Evolutionary conservation across 1,140 invertebrate genomes (phyloP).

Genomic region (Lepidotrigona ventralis): DNA sequence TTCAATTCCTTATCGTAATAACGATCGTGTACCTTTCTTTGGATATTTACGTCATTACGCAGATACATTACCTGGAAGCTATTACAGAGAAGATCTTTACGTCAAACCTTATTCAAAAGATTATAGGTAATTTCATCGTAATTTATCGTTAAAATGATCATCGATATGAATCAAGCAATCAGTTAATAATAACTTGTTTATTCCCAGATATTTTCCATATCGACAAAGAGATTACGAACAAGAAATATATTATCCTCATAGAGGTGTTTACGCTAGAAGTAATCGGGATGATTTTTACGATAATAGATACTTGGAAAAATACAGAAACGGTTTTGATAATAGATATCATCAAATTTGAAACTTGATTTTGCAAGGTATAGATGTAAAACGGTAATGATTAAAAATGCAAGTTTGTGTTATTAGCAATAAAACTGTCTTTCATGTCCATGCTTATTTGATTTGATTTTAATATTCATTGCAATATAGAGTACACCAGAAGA

Average conservation of each 20-base stretch:
- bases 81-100: constrained; percentile 48
- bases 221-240: constrained; percentile 35
- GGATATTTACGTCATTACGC: constrained; percentile 14
- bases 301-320: constrained; percentile 40
- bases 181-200: constrained; percentile 15
- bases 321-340: constrained; percentile 45
- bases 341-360: constrained; percentile 1
- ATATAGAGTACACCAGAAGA: constrained; percentile 65
- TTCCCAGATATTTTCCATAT: constrained; percentile 53
- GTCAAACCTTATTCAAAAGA: constrained; percentile 35
- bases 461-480: constrained; percentile 47
- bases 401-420: neutral
- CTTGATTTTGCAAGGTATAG: neutral
- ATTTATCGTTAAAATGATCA: neutral
- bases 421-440: constrained; percentile 19
- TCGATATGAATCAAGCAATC: neutral
- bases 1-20: constrained; percentile 25
- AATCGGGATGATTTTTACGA: constrained; percentile 55
- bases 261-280: constrained; percentile 37
- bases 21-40: neutral
- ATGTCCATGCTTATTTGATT: constrained; percentile 3
- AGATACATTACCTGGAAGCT: constrained; percentile 31
- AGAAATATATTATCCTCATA: constrained; percentile 51
- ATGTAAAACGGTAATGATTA: neutral
- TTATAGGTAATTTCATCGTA: constrained; percentile 30